Conservation (phyloP, 1,140 invertebrate genomes). For the Magallana angulata region DNA sequence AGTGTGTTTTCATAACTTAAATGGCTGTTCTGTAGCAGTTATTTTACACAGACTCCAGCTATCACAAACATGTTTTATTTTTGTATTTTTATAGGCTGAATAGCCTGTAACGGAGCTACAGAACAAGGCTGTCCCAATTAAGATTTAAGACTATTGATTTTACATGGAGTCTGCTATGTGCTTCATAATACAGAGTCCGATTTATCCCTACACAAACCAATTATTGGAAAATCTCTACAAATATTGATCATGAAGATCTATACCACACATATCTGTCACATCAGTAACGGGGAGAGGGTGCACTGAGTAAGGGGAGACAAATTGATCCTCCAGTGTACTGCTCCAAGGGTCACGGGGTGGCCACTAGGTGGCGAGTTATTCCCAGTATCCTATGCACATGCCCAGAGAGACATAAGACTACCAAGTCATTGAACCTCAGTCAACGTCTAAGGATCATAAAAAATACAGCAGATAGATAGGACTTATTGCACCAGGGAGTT, state of each 20-base stretch:
- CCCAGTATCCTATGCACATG: slow-evolving; percentile 51
- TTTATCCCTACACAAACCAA: slow-evolving; percentile 37
- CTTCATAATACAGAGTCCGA: slow-evolving; percentile 16
- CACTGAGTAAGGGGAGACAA: slow-evolving; percentile 15
- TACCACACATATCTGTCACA: slow-evolving; percentile 37
- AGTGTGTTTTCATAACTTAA: no score
- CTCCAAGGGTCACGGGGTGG: slow-evolving; percentile 13
- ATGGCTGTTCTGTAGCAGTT: no score
- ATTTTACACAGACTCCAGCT: no score
- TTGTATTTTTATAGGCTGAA: no score
- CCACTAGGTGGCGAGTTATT: slow-evolving; percentile 56
- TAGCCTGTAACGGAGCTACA: background rate
- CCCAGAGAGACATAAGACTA: slow-evolving; percentile 40
- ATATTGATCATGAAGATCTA: slow-evolving; percentile 36
- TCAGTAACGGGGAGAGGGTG: slow-evolving; percentile 25
- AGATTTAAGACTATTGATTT: slow-evolving; percentile 33
- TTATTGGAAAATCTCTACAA: slow-evolving; percentile 25
- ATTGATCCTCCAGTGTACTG: background rate
- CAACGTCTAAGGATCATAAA: background rate
- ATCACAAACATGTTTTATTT: no score
- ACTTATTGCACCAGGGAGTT: background rate
- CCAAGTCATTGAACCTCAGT: slow-evolving; percentile 10
- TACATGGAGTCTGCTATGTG: slow-evolving; percentile 21
- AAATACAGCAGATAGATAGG: background rate
- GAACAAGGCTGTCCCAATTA: slow-evolving; percentile 25